A percentile compares a stretch with the other conserved stretches of the same genome.
phyloP scores from a whole-genome alignment of 2,113 vertebrate species.

The Microcebus murinus region DNA sequence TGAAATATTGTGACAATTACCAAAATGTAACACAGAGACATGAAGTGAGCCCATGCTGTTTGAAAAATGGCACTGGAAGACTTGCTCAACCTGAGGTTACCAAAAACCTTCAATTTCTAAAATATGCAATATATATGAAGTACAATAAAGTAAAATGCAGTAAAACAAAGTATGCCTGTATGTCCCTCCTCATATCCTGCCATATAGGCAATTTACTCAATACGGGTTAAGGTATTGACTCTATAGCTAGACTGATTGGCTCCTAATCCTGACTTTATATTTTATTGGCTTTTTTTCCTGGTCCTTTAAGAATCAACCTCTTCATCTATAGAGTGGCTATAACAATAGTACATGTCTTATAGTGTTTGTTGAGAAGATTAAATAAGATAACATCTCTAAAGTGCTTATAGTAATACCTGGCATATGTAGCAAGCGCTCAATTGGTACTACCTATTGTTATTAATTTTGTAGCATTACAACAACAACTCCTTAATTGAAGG shows the following conservation, averaged over 20 bases:
- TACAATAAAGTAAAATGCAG: background rate
- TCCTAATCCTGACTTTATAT: background rate
- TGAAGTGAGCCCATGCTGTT: background rate
- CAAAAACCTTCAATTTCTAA: background rate
- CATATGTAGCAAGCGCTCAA: background rate
- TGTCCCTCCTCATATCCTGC: background rate
- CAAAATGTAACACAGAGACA: background rate
- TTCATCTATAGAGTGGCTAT: background rate
- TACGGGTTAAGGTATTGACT: background rate
- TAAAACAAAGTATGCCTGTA: background rate
- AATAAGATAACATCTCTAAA: background rate
- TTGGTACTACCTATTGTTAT: background rate
- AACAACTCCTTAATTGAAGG: background rate
- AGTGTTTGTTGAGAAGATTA: background rate
- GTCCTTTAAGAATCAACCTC: background rate
- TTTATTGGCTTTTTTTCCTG: constrained; percentile 13
- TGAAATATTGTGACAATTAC: background rate
- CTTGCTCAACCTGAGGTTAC: background rate
- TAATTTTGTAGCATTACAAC: background rate
- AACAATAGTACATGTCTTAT: background rate
- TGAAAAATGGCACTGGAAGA: background rate
- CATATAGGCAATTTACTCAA: background rate
- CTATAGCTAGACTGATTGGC: background rate
- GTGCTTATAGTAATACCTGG: background rate
- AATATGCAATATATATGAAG: background rate